Conservation (phyloP, 2,888 invertebrate species). For the Eustalomyia histrio region DNA sequence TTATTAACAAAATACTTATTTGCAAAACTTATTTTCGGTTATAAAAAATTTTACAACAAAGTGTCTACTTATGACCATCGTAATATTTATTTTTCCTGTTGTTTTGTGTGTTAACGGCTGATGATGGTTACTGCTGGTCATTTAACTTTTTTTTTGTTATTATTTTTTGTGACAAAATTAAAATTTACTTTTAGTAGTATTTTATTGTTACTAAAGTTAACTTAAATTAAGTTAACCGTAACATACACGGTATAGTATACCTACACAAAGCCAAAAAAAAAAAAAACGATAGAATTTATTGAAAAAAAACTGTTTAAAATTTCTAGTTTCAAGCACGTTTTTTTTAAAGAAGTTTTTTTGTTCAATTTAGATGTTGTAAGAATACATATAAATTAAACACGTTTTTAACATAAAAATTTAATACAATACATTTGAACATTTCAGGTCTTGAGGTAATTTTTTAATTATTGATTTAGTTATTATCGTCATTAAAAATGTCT, state of each 20-base stretch:
- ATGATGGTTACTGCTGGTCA: conserved; percentile 6
- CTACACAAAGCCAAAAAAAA: background rate
- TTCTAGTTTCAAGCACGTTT: background rate
- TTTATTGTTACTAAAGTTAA: conserved; percentile 29
- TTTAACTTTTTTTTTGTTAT: conserved; percentile 21
- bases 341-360: background rate
- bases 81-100: background rate
- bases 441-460: background rate
- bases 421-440: background rate
- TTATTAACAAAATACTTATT: no score
- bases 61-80: no score
- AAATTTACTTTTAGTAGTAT: conserved; percentile 26
- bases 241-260: background rate
- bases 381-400: background rate
- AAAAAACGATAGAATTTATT: background rate
- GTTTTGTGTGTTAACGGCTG: background rate
- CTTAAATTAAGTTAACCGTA: conserved; percentile 47
- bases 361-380: background rate
- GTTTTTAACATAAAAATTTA: background rate
- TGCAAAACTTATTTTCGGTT: no score
- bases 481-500: background rate
- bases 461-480: background rate
- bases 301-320: background rate
- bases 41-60: no score
- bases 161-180: conserved; percentile 50